Evolutionary conservation across 2,797 vertebrate genomes (phyloP), one percentile per base, ranked within the genome.

Genomic region (Acrossocheilus wenchowensis): DNA sequence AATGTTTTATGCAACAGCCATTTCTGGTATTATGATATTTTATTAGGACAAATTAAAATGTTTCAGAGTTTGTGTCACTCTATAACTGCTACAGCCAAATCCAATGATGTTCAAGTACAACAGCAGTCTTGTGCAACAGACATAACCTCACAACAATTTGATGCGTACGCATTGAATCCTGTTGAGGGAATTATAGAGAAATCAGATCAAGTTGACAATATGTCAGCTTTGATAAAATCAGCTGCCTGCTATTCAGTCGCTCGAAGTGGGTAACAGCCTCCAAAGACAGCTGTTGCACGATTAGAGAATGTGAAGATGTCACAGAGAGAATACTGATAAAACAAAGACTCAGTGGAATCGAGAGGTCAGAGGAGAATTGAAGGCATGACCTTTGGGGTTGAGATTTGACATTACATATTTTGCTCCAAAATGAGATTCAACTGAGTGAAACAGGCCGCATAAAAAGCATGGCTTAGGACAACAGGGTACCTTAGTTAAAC

Each of bases 191-290:
- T 86, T 75, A 69, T n/a, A 64, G 64, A 45, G 50, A 69, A 88
- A 88, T 78, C 52, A 82, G 83, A 82, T 50, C 72, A 82, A 52
- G 78, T 54, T 86, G 64, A 66, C 43, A 8, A 82, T 36, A 73
- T 83, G 79, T 86, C 83, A 78, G 34, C 64, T 88, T 86, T 82
- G 36, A 86, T 86, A 1, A 86, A 73, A 88, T 79, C 64, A 41
- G 23, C 73, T 7, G 14, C 26, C 60, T 71, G 50, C 41, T 71
- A 64, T 82, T 62, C 75, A 72, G n/a, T 66, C 9, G n/a, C 41
- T 73, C 11, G 6, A 52, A 85, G 30, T 78, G 10, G 66, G 43
- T 62, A 62, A 68, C 21, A 48, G 68, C 39, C 66, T 85, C 66
- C 12, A 39, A 71, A 85, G 39, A 80, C 52, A 19, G 64, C 83